Evolutionary conservation across 2,797 vertebrate genomes (phyloP).

Genomic region (Gymnopithys bicolor): DNA sequence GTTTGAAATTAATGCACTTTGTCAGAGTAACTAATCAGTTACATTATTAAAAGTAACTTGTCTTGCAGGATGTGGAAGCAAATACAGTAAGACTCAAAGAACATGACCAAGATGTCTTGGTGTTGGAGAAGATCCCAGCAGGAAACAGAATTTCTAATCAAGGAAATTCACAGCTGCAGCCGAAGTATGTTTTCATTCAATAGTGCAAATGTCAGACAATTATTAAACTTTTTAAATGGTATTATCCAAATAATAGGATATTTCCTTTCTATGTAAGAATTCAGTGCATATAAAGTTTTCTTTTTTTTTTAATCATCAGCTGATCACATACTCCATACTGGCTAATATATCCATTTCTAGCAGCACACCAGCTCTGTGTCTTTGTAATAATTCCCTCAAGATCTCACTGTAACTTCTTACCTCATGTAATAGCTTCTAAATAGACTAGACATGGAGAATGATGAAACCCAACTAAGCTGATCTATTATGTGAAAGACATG

Average conservation of each 20-base stretch:
- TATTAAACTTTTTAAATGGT: constrained; percentile 73
- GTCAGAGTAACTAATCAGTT: constrained; percentile 35
- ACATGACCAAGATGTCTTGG: constrained; percentile 96
- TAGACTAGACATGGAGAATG: background rate
- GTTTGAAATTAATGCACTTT: background rate
- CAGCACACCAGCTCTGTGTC: background rate
- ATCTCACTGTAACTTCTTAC: background rate
- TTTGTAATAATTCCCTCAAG: constrained; percentile 30
- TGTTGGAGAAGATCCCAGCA: constrained; percentile 93
- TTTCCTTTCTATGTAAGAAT: constrained; percentile 39
- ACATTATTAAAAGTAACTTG: constrained; percentile 68
- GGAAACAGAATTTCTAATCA: constrained; percentile 83
- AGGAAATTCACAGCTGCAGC: constrained; percentile 87
- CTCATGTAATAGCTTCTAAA: constrained; percentile 16
- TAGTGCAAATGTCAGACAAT: constrained; percentile 67
- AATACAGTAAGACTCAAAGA: constrained; percentile 99
- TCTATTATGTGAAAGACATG: background rate
- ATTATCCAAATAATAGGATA: constrained; percentile 64
- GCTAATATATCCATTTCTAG: constrained; percentile 60
- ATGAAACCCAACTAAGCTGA: background rate
- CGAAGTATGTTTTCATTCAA: constrained; percentile 88
- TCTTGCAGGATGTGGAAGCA: constrained; percentile 94
- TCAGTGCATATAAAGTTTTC: constrained; percentile 19
- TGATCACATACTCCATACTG: constrained; percentile 42
- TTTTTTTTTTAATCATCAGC: constrained; percentile 40